These are phyloP conservation scores for Pseudomyrmex cubaensis DNA, from an alignment of 1,140 invertebrate genomes.

Conservation along the genomic window DNA sequence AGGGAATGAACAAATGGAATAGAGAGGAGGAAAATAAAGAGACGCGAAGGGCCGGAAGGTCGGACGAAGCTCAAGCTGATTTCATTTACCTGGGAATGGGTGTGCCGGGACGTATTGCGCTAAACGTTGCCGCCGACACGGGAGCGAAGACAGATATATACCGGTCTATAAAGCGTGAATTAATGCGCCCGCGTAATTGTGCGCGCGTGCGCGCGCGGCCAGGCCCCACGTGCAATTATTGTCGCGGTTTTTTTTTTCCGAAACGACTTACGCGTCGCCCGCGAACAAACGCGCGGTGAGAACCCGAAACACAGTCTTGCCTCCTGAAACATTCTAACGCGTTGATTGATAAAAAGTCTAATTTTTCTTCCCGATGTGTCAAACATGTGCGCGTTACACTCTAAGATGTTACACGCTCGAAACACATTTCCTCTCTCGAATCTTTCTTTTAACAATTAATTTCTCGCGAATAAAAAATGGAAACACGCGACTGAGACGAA, in stretches of 20 bases:
- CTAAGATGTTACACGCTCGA: neutral
- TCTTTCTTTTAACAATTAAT: neutral
- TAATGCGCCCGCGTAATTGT: constrained; percentile 64
- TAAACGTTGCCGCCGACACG: constrained; percentile 46
- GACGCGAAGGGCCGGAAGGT: neutral
- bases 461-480: neutral
- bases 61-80: constrained; percentile 52
- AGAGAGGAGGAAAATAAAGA: neutral
- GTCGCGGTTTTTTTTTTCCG: neutral
- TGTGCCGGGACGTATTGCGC: constrained; percentile 48
- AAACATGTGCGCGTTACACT: neutral
- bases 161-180: constrained; percentile 64
- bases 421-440: neutral
- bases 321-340: neutral
- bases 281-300: neutral
- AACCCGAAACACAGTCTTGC: neutral
- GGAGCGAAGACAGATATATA: constrained; percentile 57
- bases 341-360: neutral
- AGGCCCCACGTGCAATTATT: constrained; percentile 41
- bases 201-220: constrained; percentile 2
- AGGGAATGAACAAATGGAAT: neutral
- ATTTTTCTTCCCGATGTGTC: neutral
- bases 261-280: constrained; percentile 25
- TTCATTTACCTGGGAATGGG: constrained; percentile 63
- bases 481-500: neutral